phyloP scores from a whole-genome alignment of 2,888 invertebrate genomes.

The Nomada goodeniana region DNA sequence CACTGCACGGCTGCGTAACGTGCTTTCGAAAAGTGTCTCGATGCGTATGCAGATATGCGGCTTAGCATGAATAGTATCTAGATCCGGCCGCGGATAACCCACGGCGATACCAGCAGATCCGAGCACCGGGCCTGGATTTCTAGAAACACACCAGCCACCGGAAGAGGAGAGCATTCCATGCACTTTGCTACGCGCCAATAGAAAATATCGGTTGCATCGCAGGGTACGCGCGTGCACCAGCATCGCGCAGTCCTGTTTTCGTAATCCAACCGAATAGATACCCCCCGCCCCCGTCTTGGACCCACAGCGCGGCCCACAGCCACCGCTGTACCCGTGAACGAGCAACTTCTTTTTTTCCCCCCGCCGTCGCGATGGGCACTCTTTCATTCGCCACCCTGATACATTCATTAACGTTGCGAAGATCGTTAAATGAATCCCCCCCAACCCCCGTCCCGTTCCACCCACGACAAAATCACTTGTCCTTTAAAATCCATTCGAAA shows the following conservation, averaged over 20 bases:
- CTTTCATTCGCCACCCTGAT: conserved; percentile 29
- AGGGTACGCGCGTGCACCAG: neutral
- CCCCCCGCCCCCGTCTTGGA: no score
- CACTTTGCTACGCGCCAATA: neutral
- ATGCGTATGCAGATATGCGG: conserved; percentile 68
- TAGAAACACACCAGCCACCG: conserved; percentile 42
- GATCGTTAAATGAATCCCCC: conserved; percentile 40
- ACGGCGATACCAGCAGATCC: conserved; percentile 55
- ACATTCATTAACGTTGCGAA: conserved; percentile 52
- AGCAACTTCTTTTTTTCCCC: neutral
- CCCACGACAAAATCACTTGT: conserved; percentile 54
- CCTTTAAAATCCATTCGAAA: conserved; percentile 54
- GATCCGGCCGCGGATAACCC: conserved; percentile 60
- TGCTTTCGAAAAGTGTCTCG: conserved; percentile 67
- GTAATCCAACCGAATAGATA: neutral
- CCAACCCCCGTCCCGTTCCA: conserved; percentile 22
- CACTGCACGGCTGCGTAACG: conserved; percentile 59
- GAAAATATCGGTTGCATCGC: neutral
- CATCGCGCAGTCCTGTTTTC: neutral
- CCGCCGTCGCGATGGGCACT: neutral
- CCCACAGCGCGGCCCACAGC: no score
- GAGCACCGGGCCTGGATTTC: conserved; percentile 40
- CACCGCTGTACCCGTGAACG: neutral
- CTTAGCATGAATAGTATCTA: conserved; percentile 69
- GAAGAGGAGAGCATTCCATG: conserved; percentile 33